Conservation (phyloP, 1,140 invertebrate species). For the Bombus huntii region DNA sequence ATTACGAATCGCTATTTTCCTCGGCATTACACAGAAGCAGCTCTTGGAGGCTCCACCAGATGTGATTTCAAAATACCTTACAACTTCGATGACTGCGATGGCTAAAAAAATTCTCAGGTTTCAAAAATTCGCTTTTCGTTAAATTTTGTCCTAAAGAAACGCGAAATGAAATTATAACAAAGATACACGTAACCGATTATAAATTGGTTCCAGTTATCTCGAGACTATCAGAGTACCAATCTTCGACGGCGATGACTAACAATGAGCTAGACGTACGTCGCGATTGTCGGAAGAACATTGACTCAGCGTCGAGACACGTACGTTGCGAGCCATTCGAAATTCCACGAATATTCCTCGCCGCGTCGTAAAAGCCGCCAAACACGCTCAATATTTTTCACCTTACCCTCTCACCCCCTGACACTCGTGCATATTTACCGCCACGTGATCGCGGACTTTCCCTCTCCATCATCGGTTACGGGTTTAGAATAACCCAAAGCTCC, state of each 20-base stretch:
- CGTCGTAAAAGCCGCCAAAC: conserved; percentile 35
- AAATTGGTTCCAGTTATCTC: not conserved
- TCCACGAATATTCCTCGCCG: conserved; percentile 67
- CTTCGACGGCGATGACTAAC: not conserved
- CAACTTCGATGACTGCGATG: not conserved
- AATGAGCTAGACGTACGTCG: not conserved
- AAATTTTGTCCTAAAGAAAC: not conserved
- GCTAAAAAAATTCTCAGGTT: not conserved
- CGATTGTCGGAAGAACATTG: conserved; percentile 55
- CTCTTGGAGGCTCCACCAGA: no score
- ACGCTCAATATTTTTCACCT: conserved; percentile 34
- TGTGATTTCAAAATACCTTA: not conserved
- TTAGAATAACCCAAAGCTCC: conserved; percentile 75
- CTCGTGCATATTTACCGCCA: conserved; percentile 26
- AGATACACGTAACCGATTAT: no score
- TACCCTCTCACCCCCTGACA: not conserved
- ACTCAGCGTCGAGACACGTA: conserved; percentile 48
- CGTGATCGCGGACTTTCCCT: conserved; percentile 61
- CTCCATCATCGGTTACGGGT: conserved; percentile 44
- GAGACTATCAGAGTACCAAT: not conserved
- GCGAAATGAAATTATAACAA: not conserved
- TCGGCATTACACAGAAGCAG: no score
- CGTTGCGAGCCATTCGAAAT: conserved; percentile 52
- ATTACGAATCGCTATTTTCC: no score
- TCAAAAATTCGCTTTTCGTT: not conserved